Evolutionary conservation across 2,113 vertebrate genomes (phyloP).

Genomic region (Proteles cristata): DNA sequence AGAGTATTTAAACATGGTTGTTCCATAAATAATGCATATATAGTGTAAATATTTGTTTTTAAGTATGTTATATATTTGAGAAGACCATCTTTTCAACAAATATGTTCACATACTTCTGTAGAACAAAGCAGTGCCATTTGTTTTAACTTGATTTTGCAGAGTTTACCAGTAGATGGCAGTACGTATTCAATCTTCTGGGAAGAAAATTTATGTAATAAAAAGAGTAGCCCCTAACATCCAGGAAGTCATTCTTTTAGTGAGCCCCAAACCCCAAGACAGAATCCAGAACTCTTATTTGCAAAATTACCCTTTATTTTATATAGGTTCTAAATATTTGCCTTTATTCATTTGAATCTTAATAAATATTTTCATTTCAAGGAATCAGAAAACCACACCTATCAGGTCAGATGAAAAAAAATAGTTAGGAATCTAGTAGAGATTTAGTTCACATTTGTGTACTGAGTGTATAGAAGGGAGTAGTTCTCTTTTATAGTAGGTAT

Average conservation of each 20-base stretch:
- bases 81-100: conserved; percentile 34
- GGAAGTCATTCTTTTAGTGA: conserved; percentile 34
- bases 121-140: background rate
- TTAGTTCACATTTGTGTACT: conserved; percentile 9
- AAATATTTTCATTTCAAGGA: conserved; percentile 9
- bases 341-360: conserved; percentile 26
- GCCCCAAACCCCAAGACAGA: background rate
- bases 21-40: background rate
- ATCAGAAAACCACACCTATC: background rate
- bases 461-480: rapidly evolving
- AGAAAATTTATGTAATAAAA: background rate
- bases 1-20: background rate
- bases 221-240: background rate
- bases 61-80: background rate
- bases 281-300: conserved; percentile 47
- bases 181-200: conserved; percentile 78
- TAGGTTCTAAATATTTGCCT: conserved; percentile 57
- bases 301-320: background rate
- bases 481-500: background rate
- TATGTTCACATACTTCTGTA: background rate
- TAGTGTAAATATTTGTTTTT: background rate
- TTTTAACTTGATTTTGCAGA: background rate
- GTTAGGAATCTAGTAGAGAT: background rate
- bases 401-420: background rate
- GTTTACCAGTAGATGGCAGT: conserved; percentile 87